A percentile compares a stretch with the other conserved stretches of the same genome.
phyloP scores from a whole-genome alignment of 2,797 vertebrate species.

The Sebastes diploproa region DNA sequence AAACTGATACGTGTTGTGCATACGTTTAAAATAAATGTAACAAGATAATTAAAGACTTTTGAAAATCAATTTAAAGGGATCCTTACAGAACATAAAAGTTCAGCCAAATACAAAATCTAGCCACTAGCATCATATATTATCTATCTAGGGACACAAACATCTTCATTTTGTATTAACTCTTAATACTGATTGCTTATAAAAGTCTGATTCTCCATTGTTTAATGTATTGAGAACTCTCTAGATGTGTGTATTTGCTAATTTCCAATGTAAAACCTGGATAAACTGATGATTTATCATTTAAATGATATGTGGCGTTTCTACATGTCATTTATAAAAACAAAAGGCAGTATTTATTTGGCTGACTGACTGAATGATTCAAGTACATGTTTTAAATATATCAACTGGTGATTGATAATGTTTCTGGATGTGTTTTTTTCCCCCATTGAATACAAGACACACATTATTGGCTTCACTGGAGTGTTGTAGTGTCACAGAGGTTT shows the following conservation, averaged over 20 bases:
- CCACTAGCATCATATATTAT: background rate
- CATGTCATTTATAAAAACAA: background rate
- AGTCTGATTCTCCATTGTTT: background rate
- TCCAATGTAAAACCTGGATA: background rate
- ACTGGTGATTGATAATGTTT: background rate
- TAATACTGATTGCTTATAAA: background rate
- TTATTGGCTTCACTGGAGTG: background rate
- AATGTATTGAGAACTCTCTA: background rate
- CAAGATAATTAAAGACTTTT: constrained; percentile 47
- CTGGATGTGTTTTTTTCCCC: background rate
- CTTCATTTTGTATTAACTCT: background rate
- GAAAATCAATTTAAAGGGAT: constrained; percentile 38
- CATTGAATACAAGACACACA: background rate
- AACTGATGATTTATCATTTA: background rate
- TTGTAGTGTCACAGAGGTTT: background rate
- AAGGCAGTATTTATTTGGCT: background rate
- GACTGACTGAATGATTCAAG: constrained; percentile 19
- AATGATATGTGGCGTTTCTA: background rate
- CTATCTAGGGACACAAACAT: background rate
- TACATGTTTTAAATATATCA: background rate
- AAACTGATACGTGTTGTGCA: constrained; percentile 31
- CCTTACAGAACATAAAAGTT: background rate
- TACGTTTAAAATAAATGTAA: constrained; percentile 31
- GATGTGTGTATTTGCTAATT: background rate
- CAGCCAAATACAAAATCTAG: background rate